Evolutionary conservation across 2,888 invertebrate species (phyloP).

Genomic region (Aplocera efformata): DNA sequence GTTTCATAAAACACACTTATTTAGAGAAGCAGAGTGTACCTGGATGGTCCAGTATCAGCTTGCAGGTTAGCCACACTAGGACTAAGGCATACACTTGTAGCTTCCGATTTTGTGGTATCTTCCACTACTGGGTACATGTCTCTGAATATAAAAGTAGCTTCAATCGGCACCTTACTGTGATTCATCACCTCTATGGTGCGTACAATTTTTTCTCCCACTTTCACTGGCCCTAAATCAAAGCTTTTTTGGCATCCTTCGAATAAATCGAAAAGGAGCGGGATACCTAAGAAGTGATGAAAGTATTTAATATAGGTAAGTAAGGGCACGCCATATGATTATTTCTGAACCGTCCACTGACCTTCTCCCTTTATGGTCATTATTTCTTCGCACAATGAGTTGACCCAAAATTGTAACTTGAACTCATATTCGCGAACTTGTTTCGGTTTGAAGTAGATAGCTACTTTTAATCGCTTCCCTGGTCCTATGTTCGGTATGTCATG

Average conservation of each 20-base stretch:
- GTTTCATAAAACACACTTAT: not conserved
- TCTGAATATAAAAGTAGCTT: slow-evolving; percentile 73
- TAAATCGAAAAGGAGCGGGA: slow-evolving; percentile 65
- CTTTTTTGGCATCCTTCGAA: slow-evolving; percentile 74
- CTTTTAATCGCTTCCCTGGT: slow-evolving; percentile 60
- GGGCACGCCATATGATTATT: too few species aligned
- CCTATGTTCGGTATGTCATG: slow-evolving; percentile 55
- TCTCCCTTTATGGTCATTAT: slow-evolving; percentile 77
- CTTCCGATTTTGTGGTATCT: slow-evolving; percentile 53
- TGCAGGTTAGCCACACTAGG: slow-evolving; percentile 35
- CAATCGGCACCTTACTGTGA: slow-evolving; percentile 75
- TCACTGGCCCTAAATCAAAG: slow-evolving; percentile 66
- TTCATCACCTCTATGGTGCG: slow-evolving; percentile 81
- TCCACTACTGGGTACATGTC: slow-evolving; percentile 65
- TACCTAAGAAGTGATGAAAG: slow-evolving; percentile 43
- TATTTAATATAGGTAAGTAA: not conserved
- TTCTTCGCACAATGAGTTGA: slow-evolving; percentile 76
- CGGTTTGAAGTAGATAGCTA: slow-evolving; percentile 80
- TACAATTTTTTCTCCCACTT: slow-evolving; percentile 71
- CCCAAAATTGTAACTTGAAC: slow-evolving; percentile 73
- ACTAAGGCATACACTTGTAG: slow-evolving; percentile 61
- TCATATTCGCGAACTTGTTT: slow-evolving; percentile 70
- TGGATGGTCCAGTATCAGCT: slow-evolving; percentile 43
- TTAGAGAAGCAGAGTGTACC: slow-evolving; percentile 36
- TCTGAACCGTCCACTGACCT: slow-evolving; percentile 48